Percentiles rank a stretch among this genome's conserved stretches.
phyloP scores from a whole-genome alignment of 2,888 invertebrate species.

The Phrixothrix hirtus region DNA sequence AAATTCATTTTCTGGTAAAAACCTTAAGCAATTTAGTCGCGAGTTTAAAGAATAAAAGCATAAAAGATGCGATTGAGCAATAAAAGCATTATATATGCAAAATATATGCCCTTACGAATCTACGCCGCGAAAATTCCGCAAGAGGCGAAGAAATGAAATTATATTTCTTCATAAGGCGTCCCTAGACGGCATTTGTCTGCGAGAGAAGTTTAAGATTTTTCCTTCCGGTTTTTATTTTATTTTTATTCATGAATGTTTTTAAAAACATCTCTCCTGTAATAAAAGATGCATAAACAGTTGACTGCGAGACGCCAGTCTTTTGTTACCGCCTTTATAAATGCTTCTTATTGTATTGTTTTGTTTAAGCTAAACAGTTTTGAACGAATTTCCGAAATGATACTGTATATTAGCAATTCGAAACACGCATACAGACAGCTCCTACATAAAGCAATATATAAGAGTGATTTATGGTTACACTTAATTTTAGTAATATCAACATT shows the following conservation, averaged over 20 bases:
- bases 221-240: slow-evolving; percentile 45
- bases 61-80: slow-evolving; percentile 33
- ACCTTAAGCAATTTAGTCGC: slow-evolving; percentile 19
- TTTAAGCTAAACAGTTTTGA: slow-evolving; percentile 21
- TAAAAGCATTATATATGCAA: slow-evolving; percentile 48
- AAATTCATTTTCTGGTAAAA: slow-evolving; percentile 21
- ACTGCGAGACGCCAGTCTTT: slow-evolving; percentile 28
- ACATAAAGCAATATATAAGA: slow-evolving; percentile 8
- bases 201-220: slow-evolving; percentile 45
- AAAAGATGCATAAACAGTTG: slow-evolving; percentile 43
- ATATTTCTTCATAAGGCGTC: slow-evolving; percentile 50
- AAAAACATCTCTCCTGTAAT: slow-evolving; percentile 38
- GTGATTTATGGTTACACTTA: slow-evolving; percentile 20
- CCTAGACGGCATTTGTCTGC: slow-evolving; percentile 47
- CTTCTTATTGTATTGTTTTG: slow-evolving; percentile 30
- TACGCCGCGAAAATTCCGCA: slow-evolving; percentile 42
- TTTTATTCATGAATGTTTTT: slow-evolving; percentile 50
- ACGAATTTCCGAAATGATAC: slow-evolving; percentile 11
- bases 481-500: slow-evolving; percentile 15
- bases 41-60: slow-evolving; percentile 24
- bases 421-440: slow-evolving; percentile 1
- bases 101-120: slow-evolving; percentile 45
- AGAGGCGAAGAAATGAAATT: slow-evolving; percentile 47
- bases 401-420: slow-evolving; percentile 10
- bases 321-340: slow-evolving; percentile 27